A percentile compares a stretch with the other conserved stretches of the same genome.
These are phyloP conservation scores for Xanthostigma xanthostigma DNA, from an alignment of 2,888 invertebrate genomes.

Conservation along the genomic window DNA sequence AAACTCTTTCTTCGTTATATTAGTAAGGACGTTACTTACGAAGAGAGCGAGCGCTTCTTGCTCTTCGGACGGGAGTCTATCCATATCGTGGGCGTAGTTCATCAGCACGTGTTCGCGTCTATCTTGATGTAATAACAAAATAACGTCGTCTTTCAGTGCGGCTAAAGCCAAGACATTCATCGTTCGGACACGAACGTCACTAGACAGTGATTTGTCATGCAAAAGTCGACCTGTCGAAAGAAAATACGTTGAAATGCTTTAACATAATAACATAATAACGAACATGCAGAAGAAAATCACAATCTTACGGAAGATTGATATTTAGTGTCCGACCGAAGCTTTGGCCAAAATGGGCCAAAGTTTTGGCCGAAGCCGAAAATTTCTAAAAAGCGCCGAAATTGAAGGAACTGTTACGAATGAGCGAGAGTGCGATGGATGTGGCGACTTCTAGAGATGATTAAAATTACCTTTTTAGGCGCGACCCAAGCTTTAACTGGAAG, in stretches of 20 bases:
- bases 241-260: background rate
- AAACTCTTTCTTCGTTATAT: no score
- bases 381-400: no score
- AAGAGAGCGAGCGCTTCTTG: constrained; percentile 68
- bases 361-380: no score
- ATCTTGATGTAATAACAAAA: constrained; percentile 80
- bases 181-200: constrained; percentile 45
- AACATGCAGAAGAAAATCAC: background rate
- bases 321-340: no score
- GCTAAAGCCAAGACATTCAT: constrained; percentile 60
- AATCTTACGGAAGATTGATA: no score
- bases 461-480: no score
- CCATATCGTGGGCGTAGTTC: constrained; percentile 72
- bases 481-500: no score
- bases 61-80: constrained; percentile 54
- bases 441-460: no score
- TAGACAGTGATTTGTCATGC: constrained; percentile 39
- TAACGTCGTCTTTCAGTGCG: constrained; percentile 77
- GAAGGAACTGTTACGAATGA: no score
- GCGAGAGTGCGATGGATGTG: no score
- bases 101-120: constrained; percentile 75
- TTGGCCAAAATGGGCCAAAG: no score
- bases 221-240: constrained; percentile 39
- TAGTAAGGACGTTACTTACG: constrained; percentile 36
- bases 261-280: no score